Conservation (phyloP, 2,888 invertebrate species). For the Xanthostigma xanthostigma region DNA sequence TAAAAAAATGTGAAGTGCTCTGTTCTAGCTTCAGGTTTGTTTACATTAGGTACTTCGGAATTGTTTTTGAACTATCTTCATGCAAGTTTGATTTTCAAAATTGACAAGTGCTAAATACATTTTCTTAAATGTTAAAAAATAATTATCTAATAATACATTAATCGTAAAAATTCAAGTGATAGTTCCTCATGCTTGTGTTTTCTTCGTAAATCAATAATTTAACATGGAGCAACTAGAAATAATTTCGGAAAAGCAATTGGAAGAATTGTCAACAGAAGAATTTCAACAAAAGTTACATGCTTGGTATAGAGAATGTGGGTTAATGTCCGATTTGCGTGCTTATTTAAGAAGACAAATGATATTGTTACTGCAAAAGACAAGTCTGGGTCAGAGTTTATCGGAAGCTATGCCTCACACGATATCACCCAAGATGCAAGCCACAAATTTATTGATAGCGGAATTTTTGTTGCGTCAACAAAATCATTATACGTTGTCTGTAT, state of each 20-base stretch:
- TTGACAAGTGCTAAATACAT: no score
- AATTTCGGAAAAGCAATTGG: slow-evolving; percentile 2
- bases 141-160: no score
- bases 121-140: no score
- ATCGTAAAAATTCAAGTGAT: no score
- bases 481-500: slow-evolving; percentile 41
- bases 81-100: no score
- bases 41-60: no score
- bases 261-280: slow-evolving; percentile 28
- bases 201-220: no score
- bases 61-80: no score
- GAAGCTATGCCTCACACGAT: slow-evolving; percentile 19
- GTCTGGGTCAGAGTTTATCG: slow-evolving; percentile 24
- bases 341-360: slow-evolving; percentile 44
- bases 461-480: slow-evolving; percentile 40
- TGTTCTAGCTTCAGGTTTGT: no score
- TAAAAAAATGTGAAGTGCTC: no score
- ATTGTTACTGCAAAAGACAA: slow-evolving; percentile 34
- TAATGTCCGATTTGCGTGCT: slow-evolving; percentile 39
- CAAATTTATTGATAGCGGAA: slow-evolving; percentile 44
- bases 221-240: no score
- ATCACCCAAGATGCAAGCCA: slow-evolving; percentile 38
- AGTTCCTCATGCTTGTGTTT: no score
- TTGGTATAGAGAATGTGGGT: slow-evolving; percentile 44
- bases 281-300: slow-evolving; percentile 40